Evolutionary conservation across 2,888 invertebrate species (phyloP).

Genomic region (Tupiocoris notatus): DNA sequence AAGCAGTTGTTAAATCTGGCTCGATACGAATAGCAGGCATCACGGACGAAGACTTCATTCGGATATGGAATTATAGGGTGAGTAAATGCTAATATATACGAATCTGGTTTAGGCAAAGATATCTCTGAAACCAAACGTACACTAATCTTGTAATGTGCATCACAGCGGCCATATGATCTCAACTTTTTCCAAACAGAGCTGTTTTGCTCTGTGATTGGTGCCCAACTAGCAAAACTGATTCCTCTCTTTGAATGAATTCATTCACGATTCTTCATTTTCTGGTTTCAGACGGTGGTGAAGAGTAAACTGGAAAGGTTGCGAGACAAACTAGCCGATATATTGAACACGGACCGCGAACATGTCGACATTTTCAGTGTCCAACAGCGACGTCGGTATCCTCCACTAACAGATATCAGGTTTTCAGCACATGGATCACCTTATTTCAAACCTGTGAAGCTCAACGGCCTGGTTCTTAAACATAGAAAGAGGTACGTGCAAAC

Average conservation of each 20-base stretch:
- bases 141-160: too few species aligned
- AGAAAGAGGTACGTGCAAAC: conserved; percentile 74
- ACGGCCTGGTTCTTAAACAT: conserved; percentile 91
- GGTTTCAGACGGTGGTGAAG: conserved; percentile 70
- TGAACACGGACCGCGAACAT: conserved; percentile 82
- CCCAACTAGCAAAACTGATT: too few species aligned
- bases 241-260: too few species aligned
- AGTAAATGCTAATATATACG: conserved; percentile 70
- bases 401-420: conserved; percentile 87
- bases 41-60: conserved; percentile 93
- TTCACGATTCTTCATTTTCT: too few species aligned
- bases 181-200: too few species aligned
- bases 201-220: too few species aligned
- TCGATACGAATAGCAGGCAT: conserved; percentile 90
- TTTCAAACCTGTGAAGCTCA: conserved; percentile 89
- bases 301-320: conserved; percentile 88
- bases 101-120: too few species aligned
- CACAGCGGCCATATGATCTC: too few species aligned
- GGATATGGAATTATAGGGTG: conserved; percentile 86
- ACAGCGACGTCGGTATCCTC: conserved; percentile 78
- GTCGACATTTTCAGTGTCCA: conserved; percentile 97
- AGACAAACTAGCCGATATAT: conserved; percentile 79
- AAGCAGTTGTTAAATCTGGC: conserved; percentile 92
- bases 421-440: conserved; percentile 95
- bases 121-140: too few species aligned